phyloP scores from a whole-genome alignment of 2,113 vertebrate genomes.

The Urocolius indicus region DNA sequence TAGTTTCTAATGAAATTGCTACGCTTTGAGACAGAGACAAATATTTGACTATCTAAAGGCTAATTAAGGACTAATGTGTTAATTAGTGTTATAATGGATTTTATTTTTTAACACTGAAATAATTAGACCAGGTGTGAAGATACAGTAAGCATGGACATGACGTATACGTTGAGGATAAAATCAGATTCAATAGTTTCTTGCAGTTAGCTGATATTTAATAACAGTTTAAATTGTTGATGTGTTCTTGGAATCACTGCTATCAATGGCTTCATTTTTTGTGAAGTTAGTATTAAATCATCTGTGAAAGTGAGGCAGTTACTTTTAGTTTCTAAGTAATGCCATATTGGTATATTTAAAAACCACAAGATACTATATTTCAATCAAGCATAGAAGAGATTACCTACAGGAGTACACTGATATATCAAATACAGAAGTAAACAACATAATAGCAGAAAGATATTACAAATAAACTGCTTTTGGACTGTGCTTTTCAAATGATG shows the following conservation, averaged over 20 bases:
- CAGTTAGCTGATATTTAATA: not conserved
- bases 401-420: rapidly evolving
- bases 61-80: not conserved
- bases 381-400: not conserved
- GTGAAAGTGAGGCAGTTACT: rapidly evolving
- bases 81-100: slow-evolving; percentile 36
- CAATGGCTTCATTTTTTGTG: not conserved
- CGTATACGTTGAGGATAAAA: not conserved
- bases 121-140: slow-evolving; percentile 22
- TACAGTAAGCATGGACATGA: not conserved
- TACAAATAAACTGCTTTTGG: not conserved
- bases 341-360: not conserved
- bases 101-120: slow-evolving; percentile 43
- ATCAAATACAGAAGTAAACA: not conserved
- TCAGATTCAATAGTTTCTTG: not conserved
- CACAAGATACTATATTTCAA: not conserved
- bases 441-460: not conserved
- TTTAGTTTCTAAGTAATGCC: not conserved
- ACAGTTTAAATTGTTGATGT: rapidly evolving
- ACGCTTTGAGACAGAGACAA: slow-evolving; percentile 5
- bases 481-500: not conserved
- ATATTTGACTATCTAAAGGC: slow-evolving; percentile 19
- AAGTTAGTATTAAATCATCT: not conserved
- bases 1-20: not conserved
- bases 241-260: not conserved